Evolutionary conservation across 1,140 invertebrate genomes (phyloP).

Genomic region (Akabosia matsudoensis): DNA sequence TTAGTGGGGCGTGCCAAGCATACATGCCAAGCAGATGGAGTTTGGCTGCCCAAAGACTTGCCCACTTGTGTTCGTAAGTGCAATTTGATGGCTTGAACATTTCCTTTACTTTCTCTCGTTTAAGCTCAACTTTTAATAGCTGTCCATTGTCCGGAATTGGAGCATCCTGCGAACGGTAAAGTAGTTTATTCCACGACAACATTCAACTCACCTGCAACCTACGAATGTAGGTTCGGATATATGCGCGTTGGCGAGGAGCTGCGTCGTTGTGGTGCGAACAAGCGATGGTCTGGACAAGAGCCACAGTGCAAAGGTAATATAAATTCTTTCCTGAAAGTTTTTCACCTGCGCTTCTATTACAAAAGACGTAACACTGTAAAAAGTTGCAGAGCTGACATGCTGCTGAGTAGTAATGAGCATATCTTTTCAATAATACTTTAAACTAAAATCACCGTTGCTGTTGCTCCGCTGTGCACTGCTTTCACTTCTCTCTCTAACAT

Average conservation of each 20-base stretch:
- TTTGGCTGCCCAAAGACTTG: slow-evolving; percentile 78
- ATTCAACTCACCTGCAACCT: slow-evolving; percentile 88
- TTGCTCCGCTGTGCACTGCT: slow-evolving; percentile 7
- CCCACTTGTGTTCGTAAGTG: slow-evolving; percentile 79
- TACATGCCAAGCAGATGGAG: slow-evolving; percentile 64
- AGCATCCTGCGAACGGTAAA: slow-evolving; percentile 78
- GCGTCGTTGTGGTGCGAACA: slow-evolving; percentile 66
- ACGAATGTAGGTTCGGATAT: slow-evolving; percentile 89
- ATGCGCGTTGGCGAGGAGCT: slow-evolving; percentile 81
- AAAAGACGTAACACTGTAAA: background rate
- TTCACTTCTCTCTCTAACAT: too few relatives aligned
- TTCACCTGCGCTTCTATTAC: background rate
- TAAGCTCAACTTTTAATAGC: slow-evolving; percentile 58
- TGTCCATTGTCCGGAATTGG: slow-evolving; percentile 81
- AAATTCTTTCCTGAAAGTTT: background rate
- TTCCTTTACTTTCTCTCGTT: background rate
- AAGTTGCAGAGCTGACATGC: too few relatives aligned
- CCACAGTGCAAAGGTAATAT: slow-evolving; percentile 77
- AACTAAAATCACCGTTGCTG: background rate
- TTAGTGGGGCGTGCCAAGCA: slow-evolving; percentile 77
- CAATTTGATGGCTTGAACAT: background rate
- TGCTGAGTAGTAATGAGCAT: background rate
- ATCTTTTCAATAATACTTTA: background rate
- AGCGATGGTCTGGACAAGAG: slow-evolving; percentile 82
- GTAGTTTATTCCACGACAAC: slow-evolving; percentile 87